Base-by-base conservation (phyloP, 2,888 invertebrate species). In the Drosophila prostipennis region DNA sequence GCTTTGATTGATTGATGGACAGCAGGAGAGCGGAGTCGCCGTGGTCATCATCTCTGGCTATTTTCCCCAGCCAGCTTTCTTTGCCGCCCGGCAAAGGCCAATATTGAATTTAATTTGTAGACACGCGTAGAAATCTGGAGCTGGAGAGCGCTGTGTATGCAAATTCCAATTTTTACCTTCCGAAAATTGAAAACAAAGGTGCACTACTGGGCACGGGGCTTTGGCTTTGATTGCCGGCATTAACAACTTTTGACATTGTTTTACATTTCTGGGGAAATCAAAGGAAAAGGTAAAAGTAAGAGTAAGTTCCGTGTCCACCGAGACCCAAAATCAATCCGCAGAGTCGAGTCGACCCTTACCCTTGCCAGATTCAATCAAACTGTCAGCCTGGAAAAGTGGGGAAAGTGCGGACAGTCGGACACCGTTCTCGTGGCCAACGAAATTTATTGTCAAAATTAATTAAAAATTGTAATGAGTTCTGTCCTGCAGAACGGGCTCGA, bases 31-130 rank as follows among this genome's bases (percentile, higher is more conserved):
- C 45, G 37, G n/a, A 59, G 68, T 70, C 68, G 72, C 57, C 80
- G 56, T 69, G 78, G 61, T 61, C 69, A 72, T 55, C 76, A 78
- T 73, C 75, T 54, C 73, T 58, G 70, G 57, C 45, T 29, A 37
- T 42, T 42, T 23, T 42, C 19, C 42, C 42, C 42, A 19, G 56
- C 42, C 52, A 39, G 53, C 51, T 48, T 16, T 37, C 45, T 40
- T 54, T 14, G 37, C n/a, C 13, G 26, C 26, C 43, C 39, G 63
- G 65, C 23, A 39, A 57, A 57, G 58, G 14, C 73, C 60, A 71
- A 87, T 87, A 87, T 85, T 85, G 84, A 85, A 85, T 85, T 87
- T 85, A 87, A 82, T 85, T 85, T 85, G 86, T 74, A 74, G 83
- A 77, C 87, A 84, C 79, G 84, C 80, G 76, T 74, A 67, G 69